Conservation (phyloP, 1,140 invertebrate species). For the Zaprionus inermis region DNA sequence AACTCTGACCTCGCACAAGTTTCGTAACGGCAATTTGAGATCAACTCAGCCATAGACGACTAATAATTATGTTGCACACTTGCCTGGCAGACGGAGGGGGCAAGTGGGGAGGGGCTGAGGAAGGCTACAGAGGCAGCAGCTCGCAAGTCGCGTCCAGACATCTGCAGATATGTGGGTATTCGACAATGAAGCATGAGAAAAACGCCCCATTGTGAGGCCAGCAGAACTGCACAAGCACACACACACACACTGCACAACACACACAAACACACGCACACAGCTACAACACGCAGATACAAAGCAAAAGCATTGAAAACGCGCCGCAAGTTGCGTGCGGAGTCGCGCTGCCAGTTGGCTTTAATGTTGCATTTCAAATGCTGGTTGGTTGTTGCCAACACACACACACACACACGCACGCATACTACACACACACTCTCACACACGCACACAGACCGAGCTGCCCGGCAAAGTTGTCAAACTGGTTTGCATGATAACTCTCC, state of each 20-base stretch:
- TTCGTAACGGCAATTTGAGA: conserved; percentile 59
- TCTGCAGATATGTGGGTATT: conserved; percentile 67
- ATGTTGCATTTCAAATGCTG: conserved; percentile 83
- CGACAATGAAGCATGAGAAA: conserved; percentile 66
- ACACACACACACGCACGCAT: conserved; percentile 48
- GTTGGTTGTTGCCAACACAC: conserved; percentile 64
- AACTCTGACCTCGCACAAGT: conserved; percentile 4
- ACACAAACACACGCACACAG: conserved; percentile 28
- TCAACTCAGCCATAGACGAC: conserved; percentile 65
- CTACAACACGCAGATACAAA: conserved; percentile 44
- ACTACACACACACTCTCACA: conserved; percentile 17
- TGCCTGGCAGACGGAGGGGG: not conserved
- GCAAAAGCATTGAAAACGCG: conserved; percentile 63
- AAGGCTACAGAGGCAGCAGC: too few species aligned
- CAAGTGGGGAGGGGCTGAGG: not conserved
- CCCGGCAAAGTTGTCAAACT: conserved; percentile 71
- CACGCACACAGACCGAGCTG: conserved; percentile 24
- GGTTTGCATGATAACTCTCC: conserved; percentile 68
- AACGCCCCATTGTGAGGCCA: conserved; percentile 74
- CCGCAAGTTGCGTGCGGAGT: conserved; percentile 68
- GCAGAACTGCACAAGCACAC: conserved; percentile 25
- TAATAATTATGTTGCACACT: conserved; percentile 68
- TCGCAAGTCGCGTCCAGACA: conserved; percentile 36
- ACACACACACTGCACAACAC: conserved; percentile 28
- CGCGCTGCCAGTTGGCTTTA: conserved; percentile 74